phyloP scores from a whole-genome alignment of 2,113 vertebrate species.

The Loxodonta africana region DNA sequence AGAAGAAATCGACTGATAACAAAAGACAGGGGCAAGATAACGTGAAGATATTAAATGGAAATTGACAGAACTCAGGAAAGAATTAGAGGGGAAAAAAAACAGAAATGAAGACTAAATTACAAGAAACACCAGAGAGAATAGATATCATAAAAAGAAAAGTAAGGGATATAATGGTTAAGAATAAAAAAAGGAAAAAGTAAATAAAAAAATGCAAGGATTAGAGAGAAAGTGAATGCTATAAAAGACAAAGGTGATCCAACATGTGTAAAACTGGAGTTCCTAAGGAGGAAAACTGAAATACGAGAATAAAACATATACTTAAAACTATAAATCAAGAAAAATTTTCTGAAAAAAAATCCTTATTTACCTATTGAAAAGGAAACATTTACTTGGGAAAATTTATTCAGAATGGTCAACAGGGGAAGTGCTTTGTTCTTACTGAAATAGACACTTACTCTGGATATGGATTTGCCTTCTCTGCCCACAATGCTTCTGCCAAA shows the following conservation, averaged over 20 bases:
- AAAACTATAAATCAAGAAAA: background rate
- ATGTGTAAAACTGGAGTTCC: background rate
- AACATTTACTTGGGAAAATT: background rate
- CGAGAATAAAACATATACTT: background rate
- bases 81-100: background rate
- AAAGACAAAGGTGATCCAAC: background rate
- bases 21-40: background rate
- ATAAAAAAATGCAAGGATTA: background rate
- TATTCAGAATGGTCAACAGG: background rate
- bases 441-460: background rate
- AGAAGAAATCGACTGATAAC: background rate
- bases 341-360: background rate
- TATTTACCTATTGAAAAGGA: background rate
- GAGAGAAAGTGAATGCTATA: background rate
- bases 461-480: too few relatives aligned
- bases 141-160: background rate
- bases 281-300: background rate
- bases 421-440: background rate
- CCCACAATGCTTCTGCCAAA: too few relatives aligned
- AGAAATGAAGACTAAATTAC: background rate
- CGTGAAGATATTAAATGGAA: background rate
- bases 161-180: background rate
- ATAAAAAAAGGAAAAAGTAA: background rate
- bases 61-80: conserved; percentile 7
- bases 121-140: background rate